Evolutionary conservation across 2,888 invertebrate genomes (phyloP), one percentile per base, ranked within the genome.

Genomic region (Brachylomia viminalis): DNA sequence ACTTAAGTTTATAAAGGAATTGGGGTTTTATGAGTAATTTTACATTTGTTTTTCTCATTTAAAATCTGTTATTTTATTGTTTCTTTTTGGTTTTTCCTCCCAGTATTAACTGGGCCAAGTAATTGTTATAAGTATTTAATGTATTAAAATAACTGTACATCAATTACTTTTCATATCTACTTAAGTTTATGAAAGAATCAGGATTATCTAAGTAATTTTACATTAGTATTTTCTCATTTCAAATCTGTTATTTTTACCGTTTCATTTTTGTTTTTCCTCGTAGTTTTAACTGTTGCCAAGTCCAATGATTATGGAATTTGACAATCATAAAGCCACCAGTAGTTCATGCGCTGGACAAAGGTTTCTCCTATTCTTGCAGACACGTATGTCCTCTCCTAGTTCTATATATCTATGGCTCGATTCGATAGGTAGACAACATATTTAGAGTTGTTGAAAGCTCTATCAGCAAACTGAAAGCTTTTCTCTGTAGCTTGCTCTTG

Each of bases 41-140:
- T 61, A 65, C 61, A 23, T 56, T 62, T 42, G 11, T 20, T 33
- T 54, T 58, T 65, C 4, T 30, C 42, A 30, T 66, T 23, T 2
- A 0, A 58, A 17, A 23, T 17, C 0, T 10, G 15, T 52, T 69
- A 68, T 79, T 71, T 68, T 58, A 23, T 20, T 0, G 0, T 54
- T 54, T 66, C 0, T 38, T 58, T 56, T 23, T 27, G 2, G 0
- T 45, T 83, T 42, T 69, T 52, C 15, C 20, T 67, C 38, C 0
- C 47, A 23, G 8, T 15, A 15, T 20, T 45, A 61, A 20, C n/a
- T n/a, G n/a, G n/a, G n/a, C n/a, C n/a, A n/a, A n/a, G n/a, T n/a
- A n/a, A n/a, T n/a, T n/a, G n/a, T 80, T 79, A 52, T 75, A 75
- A 72, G 65, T 75, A 67, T 79, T 78, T 77, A 72, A 77, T 81